These are phyloP conservation scores for Oasisia sp. DNA, from an alignment of 2,888 invertebrate genomes.

Conservation along the genomic window DNA sequence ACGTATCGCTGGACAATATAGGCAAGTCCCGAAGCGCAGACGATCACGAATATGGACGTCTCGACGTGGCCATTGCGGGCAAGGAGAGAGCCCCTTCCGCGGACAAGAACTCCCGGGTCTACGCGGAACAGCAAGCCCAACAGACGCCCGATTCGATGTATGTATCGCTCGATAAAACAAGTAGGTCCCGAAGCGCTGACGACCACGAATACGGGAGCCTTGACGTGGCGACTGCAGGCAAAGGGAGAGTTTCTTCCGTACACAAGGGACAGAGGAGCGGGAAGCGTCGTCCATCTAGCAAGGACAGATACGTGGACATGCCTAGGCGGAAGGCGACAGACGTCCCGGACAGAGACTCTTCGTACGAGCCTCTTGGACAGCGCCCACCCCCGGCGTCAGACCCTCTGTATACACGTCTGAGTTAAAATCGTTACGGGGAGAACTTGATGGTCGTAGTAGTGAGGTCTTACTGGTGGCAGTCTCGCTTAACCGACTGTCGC, in stretches of 20 bases:
- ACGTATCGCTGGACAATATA: background rate
- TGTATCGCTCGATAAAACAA: background rate
- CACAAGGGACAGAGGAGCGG: background rate
- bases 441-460: no score
- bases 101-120: background rate
- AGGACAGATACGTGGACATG: background rate
- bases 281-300: background rate
- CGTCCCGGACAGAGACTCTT: background rate
- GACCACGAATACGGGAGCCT: background rate
- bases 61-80: background rate
- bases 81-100: background rate
- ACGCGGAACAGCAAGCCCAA: background rate
- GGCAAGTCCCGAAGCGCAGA: background rate
- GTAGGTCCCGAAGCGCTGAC: background rate
- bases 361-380: background rate
- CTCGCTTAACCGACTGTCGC: no score
- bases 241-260: background rate
- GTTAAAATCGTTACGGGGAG: background rate
- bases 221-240: background rate
- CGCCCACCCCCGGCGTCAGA: background rate
- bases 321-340: background rate
- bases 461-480: no score
- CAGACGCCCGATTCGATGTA: background rate
- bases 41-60: background rate
- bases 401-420: background rate